These are phyloP conservation scores for Echiichthys vipera DNA, from an alignment of 2,797 vertebrate species.

Conservation along the genomic window DNA sequence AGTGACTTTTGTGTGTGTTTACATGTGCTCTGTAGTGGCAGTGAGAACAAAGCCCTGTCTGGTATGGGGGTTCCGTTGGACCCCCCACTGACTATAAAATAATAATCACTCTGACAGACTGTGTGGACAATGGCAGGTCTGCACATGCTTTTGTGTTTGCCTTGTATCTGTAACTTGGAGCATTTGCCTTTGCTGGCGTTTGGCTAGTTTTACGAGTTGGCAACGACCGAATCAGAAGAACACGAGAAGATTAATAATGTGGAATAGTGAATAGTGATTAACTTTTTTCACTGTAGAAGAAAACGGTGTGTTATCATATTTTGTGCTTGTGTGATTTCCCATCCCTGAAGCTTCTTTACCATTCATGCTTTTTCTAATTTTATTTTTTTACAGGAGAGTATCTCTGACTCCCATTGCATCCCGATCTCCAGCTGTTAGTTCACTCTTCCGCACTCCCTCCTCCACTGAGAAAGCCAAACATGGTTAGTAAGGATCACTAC, in stretches of 20 bases:
- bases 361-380: neutral
- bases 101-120: constrained; percentile 60
- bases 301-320: neutral
- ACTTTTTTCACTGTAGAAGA: neutral
- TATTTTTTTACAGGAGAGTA: constrained; percentile 87
- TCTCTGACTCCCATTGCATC: constrained; percentile 87
- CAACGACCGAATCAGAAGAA: neutral
- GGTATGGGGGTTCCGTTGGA: constrained; percentile 67
- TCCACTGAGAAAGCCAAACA: constrained; percentile 85
- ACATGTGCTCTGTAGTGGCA: constrained; percentile 18
- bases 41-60: constrained; percentile 74
- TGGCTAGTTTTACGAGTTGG: constrained; percentile 8
- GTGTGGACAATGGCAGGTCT: constrained; percentile 60
- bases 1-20: constrained; percentile 24
- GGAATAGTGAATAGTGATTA: neutral
- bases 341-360: neutral
- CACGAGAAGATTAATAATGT: neutral
- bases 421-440: constrained; percentile 61
- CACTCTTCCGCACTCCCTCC: constrained; percentile 63
- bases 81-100: constrained; percentile 73
- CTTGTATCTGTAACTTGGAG: constrained; percentile 30
- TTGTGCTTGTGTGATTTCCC: neutral
- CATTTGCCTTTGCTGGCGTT: neutral
- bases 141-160: constrained; percentile 39
- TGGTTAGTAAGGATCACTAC: constrained; percentile 80